Base-by-base conservation (phyloP, 1,140 invertebrate species). In the Diabrotica virgifera region DNA sequence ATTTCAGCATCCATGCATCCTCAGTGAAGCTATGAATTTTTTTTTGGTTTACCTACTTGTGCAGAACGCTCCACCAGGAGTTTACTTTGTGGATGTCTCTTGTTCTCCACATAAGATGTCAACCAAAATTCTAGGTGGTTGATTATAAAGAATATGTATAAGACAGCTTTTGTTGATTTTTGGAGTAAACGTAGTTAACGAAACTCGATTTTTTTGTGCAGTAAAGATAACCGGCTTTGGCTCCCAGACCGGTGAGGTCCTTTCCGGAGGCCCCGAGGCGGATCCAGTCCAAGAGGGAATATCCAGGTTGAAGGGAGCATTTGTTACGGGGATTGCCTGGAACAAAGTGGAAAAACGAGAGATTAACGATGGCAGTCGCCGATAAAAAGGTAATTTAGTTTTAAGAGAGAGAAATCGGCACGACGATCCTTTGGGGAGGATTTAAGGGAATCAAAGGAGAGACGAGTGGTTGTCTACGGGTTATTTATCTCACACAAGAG, bases 211-310 rank as follows among this genome's bases (percentile, higher is more conserved):
- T n/a, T n/a, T n/a, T n/a, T n/a, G n/a, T n/a, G n/a, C n/a, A n/a
- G n/a, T n/a, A n/a, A n/a, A 79, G 60, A 55, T 64, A 84, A 70
- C 38, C 83, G 73, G 64, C 86, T 78, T 58, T 82, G 74, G 60
- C 80, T 56, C 84, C 85, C 12, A 87, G 88, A 6, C 94, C 94
- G 0, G 93, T 88, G 40, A 97, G 84, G 82, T 98, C 94, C 63
- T 87, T 86, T 13, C 90, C 90, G 0, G 91, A 93, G 68, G 90
- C 87, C 13, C 90, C 89, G 54, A 97, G 82, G 52, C 93, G 84
- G 72, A 99, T 93, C 96, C 96, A 99, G 82, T 97, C 95, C 93
- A 98, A 96, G 36, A 98, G 82, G 59, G 95, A 97, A 77, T 93
- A 91, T n/a, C 96, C 96, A 3, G 94, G 94, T 72, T 92, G 89